Conservation (phyloP, 2,888 invertebrate genomes). For the Mechanitis mazaeus region DNA sequence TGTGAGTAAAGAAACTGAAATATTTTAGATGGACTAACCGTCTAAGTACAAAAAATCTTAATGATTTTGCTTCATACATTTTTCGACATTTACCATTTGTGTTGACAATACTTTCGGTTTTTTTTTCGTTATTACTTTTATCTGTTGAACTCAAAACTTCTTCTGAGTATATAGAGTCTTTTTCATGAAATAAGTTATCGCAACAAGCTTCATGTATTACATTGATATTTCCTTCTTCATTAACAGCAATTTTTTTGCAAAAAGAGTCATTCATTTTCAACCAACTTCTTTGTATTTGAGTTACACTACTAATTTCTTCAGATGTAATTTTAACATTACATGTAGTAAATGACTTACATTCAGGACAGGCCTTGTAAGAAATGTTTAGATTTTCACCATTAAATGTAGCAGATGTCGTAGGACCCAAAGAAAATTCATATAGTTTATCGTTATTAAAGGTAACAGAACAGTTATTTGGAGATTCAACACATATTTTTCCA, state of each 20-base stretch:
- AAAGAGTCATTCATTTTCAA: slow-evolving; percentile 61
- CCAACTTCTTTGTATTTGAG: slow-evolving; percentile 47
- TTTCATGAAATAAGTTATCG: slow-evolving; percentile 32
- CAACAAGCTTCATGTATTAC: slow-evolving; percentile 39
- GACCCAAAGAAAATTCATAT: slow-evolving; percentile 53
- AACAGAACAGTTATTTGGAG: slow-evolving; percentile 53
- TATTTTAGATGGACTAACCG: slow-evolving; percentile 41
- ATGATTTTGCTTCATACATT: slow-evolving; percentile 47
- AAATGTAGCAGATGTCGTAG: slow-evolving; percentile 50
- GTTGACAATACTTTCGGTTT: slow-evolving; percentile 41
- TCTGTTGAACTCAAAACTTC: slow-evolving; percentile 26
- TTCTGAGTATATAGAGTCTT: slow-evolving; percentile 32
- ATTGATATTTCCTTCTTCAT: slow-evolving; percentile 55
- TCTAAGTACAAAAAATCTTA: slow-evolving; percentile 54
- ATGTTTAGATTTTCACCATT: slow-evolving; percentile 52
- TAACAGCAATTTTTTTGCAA: slow-evolving; percentile 48
- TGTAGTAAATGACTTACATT: slow-evolving; percentile 49
- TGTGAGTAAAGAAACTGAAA: too few relatives aligned
- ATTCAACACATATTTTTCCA: slow-evolving; percentile 49
- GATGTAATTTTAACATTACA: slow-evolving; percentile 50
- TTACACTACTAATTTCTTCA: slow-evolving; percentile 36
- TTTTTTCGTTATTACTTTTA: slow-evolving; percentile 31
- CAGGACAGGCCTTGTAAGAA: slow-evolving; percentile 50
- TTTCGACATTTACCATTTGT: slow-evolving; percentile 53
- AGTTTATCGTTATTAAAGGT: slow-evolving; percentile 44